These are phyloP conservation scores for Epirrita christyi DNA, from an alignment of 2,888 invertebrate species.

Conservation along the genomic window DNA sequence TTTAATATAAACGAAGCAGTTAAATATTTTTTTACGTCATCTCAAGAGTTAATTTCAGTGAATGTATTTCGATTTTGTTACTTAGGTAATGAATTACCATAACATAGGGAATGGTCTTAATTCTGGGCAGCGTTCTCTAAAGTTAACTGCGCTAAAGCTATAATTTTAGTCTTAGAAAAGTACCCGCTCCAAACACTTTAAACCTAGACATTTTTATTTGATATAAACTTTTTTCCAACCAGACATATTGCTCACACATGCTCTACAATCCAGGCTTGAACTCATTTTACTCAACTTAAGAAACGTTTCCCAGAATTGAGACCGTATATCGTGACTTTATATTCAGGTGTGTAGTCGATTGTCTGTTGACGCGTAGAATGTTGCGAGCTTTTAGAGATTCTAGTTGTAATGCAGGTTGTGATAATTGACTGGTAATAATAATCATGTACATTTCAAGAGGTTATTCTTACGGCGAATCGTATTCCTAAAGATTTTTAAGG, in stretches of 20 bases:
- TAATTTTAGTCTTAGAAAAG: too few species aligned
- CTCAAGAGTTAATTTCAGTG: constrained; percentile 64
- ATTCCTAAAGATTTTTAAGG: constrained; percentile 7
- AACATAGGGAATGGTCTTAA: constrained; percentile 53
- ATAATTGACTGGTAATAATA: constrained; percentile 44
- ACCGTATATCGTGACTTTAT: constrained; percentile 60
- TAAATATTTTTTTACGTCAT: constrained; percentile 67
- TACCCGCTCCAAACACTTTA: too few species aligned
- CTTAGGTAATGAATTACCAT: constrained; percentile 72
- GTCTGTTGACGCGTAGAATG: constrained; percentile 48
- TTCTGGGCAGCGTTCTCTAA: too few species aligned
- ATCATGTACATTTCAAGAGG: constrained; percentile 31
- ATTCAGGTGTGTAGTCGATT: constrained; percentile 67
- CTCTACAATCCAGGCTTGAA: too few species aligned
- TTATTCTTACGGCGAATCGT: constrained; percentile 20
- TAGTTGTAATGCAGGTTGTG: constrained; percentile 55
- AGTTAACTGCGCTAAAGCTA: too few species aligned
- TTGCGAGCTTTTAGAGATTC: constrained; percentile 34
- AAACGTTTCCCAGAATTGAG: too few species aligned
- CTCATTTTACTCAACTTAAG: too few species aligned
- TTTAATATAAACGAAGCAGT: constrained; percentile 66
- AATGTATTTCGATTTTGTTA: constrained; percentile 62
- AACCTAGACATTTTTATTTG: too few species aligned
- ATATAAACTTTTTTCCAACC: too few species aligned
- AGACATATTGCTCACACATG: too few species aligned